Conservation (phyloP, 2,113 vertebrate species). For the Dasyurus viverrinus region DNA sequence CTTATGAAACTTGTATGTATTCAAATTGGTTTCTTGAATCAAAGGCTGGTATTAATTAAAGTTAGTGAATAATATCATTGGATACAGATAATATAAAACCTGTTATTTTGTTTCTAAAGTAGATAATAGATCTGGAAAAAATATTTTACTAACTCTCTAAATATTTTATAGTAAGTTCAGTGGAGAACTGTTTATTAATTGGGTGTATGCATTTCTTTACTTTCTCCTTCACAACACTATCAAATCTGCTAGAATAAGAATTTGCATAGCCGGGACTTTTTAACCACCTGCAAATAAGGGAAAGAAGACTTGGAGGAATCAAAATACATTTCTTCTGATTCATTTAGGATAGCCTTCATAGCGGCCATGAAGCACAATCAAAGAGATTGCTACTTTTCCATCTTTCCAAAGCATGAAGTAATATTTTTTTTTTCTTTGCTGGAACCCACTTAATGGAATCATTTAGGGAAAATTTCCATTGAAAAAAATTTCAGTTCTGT, state of each 20-base stretch:
- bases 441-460: not conserved
- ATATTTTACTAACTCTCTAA: not conserved
- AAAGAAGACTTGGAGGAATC: not conserved
- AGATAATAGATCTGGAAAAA: not conserved
- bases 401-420: not conserved
- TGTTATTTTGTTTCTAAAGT: not conserved
- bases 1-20: not conserved
- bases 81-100: not conserved
- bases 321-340: not conserved
- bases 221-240: slow-evolving; percentile 14
- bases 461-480: not conserved
- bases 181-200: not conserved
- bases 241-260: not conserved
- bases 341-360: not conserved
- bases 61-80: not conserved
- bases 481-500: not conserved
- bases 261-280: not conserved
- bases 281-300: not conserved
- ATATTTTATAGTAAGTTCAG: not conserved
- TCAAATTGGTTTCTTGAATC: not conserved
- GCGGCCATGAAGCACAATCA: not conserved
- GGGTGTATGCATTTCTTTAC: not conserved
- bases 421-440: not conserved
- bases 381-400: not conserved
- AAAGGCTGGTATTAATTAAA: not conserved